Evolutionary conservation across 2,113 vertebrate genomes (phyloP).

Genomic region (Cheirogaleus medius): DNA sequence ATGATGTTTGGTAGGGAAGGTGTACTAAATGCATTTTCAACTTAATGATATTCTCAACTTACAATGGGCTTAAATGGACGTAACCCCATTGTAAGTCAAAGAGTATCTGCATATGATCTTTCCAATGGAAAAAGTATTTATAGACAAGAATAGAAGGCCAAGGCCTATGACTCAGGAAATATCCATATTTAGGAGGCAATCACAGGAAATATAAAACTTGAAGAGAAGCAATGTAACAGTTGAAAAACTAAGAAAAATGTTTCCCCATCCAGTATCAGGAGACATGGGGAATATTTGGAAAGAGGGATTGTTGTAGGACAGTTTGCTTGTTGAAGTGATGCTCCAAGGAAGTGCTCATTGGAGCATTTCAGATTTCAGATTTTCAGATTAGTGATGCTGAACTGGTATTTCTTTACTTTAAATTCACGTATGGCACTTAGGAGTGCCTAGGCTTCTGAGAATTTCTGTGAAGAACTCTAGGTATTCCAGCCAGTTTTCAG

Average conservation of each 20-base stretch:
- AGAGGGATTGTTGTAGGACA: background rate
- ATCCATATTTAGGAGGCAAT: conserved; percentile 8
- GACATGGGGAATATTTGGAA: background rate
- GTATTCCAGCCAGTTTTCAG: background rate
- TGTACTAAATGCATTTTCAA: background rate
- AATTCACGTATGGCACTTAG: background rate
- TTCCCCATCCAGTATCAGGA: background rate
- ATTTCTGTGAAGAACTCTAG: background rate
- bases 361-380: background rate
- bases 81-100: background rate
- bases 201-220: conserved; percentile 21
- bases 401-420: background rate
- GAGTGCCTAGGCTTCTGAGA: background rate
- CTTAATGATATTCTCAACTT: background rate
- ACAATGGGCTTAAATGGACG: background rate
- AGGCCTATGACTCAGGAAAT: conserved; percentile 8
- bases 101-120: background rate
- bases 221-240: background rate
- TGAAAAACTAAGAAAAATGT: background rate
- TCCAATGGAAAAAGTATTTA: conserved; percentile 15
- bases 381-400: background rate
- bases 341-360: background rate
- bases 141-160: conserved; percentile 17
- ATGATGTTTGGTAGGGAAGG: background rate
- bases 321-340: background rate